Evolutionary conservation across 2,113 vertebrate genomes (phyloP).

Genomic region (Sialia sialis): DNA sequence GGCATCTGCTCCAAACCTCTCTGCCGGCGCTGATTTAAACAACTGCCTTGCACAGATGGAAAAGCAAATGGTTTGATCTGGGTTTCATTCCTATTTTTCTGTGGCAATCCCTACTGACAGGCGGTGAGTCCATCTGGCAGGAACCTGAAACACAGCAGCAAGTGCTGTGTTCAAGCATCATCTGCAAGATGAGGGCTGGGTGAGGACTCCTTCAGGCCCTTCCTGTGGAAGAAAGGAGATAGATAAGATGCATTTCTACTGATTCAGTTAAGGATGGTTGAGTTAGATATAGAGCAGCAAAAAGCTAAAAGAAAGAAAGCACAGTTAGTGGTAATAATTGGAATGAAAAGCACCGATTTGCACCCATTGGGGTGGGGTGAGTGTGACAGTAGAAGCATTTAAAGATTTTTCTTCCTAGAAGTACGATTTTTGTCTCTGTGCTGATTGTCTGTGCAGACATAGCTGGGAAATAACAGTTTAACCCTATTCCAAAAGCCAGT

Average conservation of each 20-base stretch:
- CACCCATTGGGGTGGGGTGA: neutral
- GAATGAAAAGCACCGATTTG: neutral
- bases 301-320: neutral
- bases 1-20: neutral
- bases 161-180: neutral
- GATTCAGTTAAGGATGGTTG: neutral
- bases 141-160: neutral
- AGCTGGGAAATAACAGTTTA: neutral
- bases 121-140: conserved; percentile 36
- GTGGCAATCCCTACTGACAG: neutral
- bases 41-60: conserved; percentile 21
- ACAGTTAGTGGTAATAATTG: neutral
- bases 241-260: neutral
- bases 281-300: neutral
- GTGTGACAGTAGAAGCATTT: neutral
- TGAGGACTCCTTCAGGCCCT: neutral
- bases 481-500: neutral
- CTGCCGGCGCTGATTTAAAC: neutral
- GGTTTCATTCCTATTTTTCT: neutral
- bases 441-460: neutral
- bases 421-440: neutral
- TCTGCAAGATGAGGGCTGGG: neutral
- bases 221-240: neutral
- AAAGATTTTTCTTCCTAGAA: neutral
- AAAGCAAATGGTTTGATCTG: conserved; percentile 26